These are phyloP conservation scores for Sylvicola cinctus DNA, from an alignment of 2,888 invertebrate species.

Conservation along the genomic window DNA sequence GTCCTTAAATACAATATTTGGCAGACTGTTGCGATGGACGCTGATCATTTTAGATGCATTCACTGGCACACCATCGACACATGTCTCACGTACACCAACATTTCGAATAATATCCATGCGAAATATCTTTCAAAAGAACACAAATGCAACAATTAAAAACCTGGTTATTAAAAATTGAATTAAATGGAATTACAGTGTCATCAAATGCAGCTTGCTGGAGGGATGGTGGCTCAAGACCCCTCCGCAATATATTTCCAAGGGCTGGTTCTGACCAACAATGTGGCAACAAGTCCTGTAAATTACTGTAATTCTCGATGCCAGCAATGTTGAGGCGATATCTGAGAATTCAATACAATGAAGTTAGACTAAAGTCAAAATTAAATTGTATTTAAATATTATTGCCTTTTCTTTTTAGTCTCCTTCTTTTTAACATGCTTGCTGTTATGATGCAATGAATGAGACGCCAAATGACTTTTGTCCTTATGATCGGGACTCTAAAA, in stretches of 20 bases:
- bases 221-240: constrained; percentile 53
- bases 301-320: constrained; percentile 58
- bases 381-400: background rate
- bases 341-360: background rate
- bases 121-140: constrained; percentile 27
- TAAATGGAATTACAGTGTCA: constrained; percentile 39
- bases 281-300: constrained; percentile 42
- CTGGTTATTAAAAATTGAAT: background rate
- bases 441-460: constrained; percentile 2
- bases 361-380: background rate
- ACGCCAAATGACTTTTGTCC: constrained; percentile 12
- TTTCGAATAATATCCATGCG: constrained; percentile 68
- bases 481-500: constrained; percentile 26
- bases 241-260: constrained; percentile 33
- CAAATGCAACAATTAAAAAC: constrained; percentile 1
- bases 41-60: constrained; percentile 11
- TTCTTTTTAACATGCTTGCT: constrained; percentile 2
- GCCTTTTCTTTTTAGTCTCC: constrained; percentile 4
- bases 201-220: constrained; percentile 77
- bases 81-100: constrained; percentile 37
- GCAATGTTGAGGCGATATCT: constrained; percentile 52
- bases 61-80: constrained; percentile 11
- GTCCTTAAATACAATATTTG: constrained; percentile 18
- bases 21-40: constrained; percentile 19
- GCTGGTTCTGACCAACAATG: constrained; percentile 60